Base-by-base conservation (phyloP, 2,888 invertebrate genomes). In the Drosophila atroscutellata region DNA sequence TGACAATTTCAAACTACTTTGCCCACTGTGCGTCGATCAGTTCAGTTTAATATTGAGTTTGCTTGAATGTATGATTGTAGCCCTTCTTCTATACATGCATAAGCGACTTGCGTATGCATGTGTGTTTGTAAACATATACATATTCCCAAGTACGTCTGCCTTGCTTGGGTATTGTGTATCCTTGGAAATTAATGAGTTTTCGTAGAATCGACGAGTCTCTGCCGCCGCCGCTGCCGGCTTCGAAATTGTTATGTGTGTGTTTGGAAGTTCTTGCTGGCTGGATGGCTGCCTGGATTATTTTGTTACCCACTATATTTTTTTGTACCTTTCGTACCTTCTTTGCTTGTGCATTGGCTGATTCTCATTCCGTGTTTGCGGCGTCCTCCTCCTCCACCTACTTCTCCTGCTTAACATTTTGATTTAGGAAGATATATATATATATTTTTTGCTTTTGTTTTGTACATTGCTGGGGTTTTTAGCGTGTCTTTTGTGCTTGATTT, bases 171-270 rank as follows among this genome's bases (percentile, higher is more conserved):
- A 50, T 66, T 64, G 75, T 72, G 72, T 80, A 88, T 85, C 80
- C 81, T 86, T 89, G 80, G 78, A 82, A 90, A 82, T 84, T 86
- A 90, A 90, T 89, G 81, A 84, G 80, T 84, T 86, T 90, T 90
- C 90, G 74, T 81, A 80, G 89, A 85, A 85, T 75, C 65, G 65
- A 77, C 78, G 66, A 74, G 37, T 76, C 52, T 45, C 37, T 45
- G 59, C 37, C 30, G 56, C 54, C 36, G 65, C 39, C 51, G 51
- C 49, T 62, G 67, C 26, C 50, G 60, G 24, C 58, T 61, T 50
- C 60, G 47, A 52, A 68, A 52, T 61, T 77, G 65, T 64, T 69
- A 59, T 54, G 54, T 39, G 26, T 63, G 58, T 59, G 37, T 57
- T 55, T 71, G 20, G 15, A 52, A 60, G 66, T 45, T 78, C 54